Evolutionary conservation across 2,797 vertebrate genomes (phyloP), one percentile per base, ranked within the genome.

Genomic region (Hypotaenidia okinawae): DNA sequence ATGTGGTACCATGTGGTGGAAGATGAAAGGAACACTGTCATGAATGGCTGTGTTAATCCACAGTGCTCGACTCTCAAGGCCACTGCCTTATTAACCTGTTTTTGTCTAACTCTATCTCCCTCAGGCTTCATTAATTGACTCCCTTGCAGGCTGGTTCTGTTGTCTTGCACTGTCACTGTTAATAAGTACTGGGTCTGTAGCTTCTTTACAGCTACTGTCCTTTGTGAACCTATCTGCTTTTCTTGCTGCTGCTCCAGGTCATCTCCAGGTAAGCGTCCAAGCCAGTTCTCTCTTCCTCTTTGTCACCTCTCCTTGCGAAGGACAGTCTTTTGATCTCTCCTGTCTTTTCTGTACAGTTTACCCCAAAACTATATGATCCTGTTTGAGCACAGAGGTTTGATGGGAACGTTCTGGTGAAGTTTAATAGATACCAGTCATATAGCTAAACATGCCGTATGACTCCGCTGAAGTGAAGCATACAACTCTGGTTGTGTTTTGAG

Each of bases 81-180:
- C 54, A 41, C 52, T 80, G 64, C 80, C 77, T 90, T 52, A 43
- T 88, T 91, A 73, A 67, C 32, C 39, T 96, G 86, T 75, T 92
- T 92, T 89, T 85, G 82, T 89, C 55, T 87, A 79, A 37, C 63
- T 43, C 10, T 55, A 49, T 79, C 72, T 93, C 86, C 94, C 84
- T 80, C 22, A 35, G 94, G 93, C 74, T 92, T 84, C 45, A 33
- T 91, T 96, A 84, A 61, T 74, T 7, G 14, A 2, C 64, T 94
- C 58, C 73, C 68, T 81, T 79, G 74, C 52, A 68, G 67, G 37
- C 45, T 54, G 32, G 9, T 74, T 77, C 75, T 85, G 76, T 93
- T 90, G 79, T 73, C 63, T 90, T 84, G 64, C 45, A 24, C 32
- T 54, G 58, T 63, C 0, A 0, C 83, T 90, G 45, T 64, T 85